Conservation (phyloP, 2,113 vertebrate species). For the Salvelinus sp. region DNA sequence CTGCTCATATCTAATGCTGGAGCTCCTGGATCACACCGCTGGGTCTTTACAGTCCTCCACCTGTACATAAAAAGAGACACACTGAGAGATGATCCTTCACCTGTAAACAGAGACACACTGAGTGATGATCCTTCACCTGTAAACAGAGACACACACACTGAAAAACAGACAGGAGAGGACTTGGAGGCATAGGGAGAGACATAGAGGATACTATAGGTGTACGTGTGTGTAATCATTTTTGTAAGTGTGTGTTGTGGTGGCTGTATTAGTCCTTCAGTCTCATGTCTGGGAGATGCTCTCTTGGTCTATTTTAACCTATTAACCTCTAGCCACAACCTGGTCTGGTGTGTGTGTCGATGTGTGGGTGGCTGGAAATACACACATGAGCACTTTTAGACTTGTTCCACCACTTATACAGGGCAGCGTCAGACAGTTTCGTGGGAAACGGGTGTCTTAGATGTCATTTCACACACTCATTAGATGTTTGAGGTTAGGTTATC, state of each 20-base stretch:
- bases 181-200: not conserved
- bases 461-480: not conserved
- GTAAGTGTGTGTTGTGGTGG: not conserved
- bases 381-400: not conserved
- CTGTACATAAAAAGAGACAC: constrained; percentile 30
- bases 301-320: not conserved
- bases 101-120: too few species aligned
- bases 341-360: not conserved
- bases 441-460: not conserved
- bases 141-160: too few species aligned
- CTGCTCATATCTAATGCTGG: constrained; percentile 51
- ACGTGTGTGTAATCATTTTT: not conserved
- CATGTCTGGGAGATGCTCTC: not conserved
- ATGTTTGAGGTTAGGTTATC: not conserved
- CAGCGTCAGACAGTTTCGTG: not conserved
- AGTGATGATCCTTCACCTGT: too few species aligned
- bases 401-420: not conserved
- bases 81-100: too few species aligned
- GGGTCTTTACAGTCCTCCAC: constrained; percentile 51
- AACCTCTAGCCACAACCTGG: not conserved
- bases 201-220: not conserved
- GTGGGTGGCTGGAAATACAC: not conserved
- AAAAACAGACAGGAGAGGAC: not conserved
- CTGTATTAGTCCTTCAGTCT: not conserved
- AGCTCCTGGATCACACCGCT: constrained; percentile 41